These are phyloP conservation scores for Hycleus phaleratus DNA, from an alignment of 1,140 invertebrate species.

Conservation along the genomic window DNA sequence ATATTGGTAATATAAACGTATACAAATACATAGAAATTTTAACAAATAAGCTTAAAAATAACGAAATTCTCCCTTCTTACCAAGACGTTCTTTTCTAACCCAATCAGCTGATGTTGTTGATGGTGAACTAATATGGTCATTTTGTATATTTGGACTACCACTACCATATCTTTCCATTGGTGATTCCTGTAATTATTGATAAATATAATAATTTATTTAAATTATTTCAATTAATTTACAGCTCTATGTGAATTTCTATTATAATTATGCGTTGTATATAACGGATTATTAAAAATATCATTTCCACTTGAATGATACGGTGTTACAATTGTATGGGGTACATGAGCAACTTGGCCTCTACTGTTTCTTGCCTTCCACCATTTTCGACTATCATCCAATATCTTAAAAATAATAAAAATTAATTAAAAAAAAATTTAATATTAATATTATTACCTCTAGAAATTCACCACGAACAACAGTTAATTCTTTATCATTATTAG, in stretches of 20 bases:
- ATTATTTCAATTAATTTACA: constrained; percentile 15
- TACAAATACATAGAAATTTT: background rate
- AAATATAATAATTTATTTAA: background rate
- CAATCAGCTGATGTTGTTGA: constrained; percentile 55
- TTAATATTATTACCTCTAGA: constrained; percentile 62
- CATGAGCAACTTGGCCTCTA: constrained; percentile 82
- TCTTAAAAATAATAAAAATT: constrained; percentile 46
- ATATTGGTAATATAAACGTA: background rate
- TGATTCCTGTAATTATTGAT: constrained; percentile 25
- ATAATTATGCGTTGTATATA: constrained; percentile 47
- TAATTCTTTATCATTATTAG: constrained; percentile 97
- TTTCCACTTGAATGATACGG: constrained; percentile 47
- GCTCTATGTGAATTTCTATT: constrained; percentile 21
- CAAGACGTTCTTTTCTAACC: constrained; percentile 78
- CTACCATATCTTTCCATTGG: constrained; percentile 29
- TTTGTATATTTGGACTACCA: constrained; percentile 18
- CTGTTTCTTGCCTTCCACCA: constrained; percentile 98
- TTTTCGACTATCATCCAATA: constrained; percentile 89
- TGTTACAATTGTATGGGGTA: constrained; percentile 95
- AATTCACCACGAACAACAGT: constrained; percentile 93
- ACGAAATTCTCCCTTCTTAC: constrained; percentile 93
- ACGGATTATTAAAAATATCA: constrained; percentile 65
- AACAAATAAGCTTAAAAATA: constrained; percentile 64
- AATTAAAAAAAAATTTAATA: background rate
- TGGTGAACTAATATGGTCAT: constrained; percentile 22